Percentiles rank a stretch among this genome's conserved stretches.
phyloP scores from a whole-genome alignment of 1,140 invertebrate genomes.

The Ylistrum balloti region DNA sequence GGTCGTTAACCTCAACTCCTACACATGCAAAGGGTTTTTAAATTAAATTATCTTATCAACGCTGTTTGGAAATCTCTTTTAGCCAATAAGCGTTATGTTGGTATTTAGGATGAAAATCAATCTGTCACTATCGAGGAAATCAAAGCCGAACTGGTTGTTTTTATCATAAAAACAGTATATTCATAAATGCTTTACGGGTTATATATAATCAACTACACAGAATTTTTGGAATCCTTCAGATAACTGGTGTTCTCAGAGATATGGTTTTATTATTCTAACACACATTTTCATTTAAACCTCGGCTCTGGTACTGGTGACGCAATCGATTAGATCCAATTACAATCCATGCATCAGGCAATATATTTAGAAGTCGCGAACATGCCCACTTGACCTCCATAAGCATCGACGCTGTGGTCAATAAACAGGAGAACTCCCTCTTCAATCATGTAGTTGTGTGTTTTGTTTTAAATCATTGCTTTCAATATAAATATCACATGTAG shows the following conservation, averaged over 20 bases:
- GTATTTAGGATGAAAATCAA: background rate
- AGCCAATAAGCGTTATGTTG: background rate
- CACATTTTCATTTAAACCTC: background rate
- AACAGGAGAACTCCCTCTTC: too few species aligned
- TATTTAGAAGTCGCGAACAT: too few species aligned
- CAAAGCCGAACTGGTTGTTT: background rate
- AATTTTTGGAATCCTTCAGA: background rate
- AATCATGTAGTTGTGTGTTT: too few species aligned
- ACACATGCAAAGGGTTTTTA: background rate
- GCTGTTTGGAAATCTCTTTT: background rate
- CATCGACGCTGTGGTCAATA: too few species aligned
- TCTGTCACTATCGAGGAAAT: background rate
- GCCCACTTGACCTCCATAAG: too few species aligned
- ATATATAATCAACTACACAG: background rate
- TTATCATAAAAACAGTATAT: conserved; percentile 21
- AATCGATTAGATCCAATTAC: background rate
- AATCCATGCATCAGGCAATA: too few species aligned
- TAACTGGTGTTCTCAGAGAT: background rate
- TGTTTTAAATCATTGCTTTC: too few species aligned
- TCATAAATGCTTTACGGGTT: background rate
- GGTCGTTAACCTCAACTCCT: background rate
- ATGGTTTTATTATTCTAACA: conserved; percentile 12
- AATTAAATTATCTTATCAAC: background rate
- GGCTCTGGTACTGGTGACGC: background rate
- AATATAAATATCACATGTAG: too few species aligned